A percentile compares a stretch with the other conserved stretches of the same genome.
phyloP scores from a whole-genome alignment of 2,113 vertebrate species.

The Aviceda subcristata region DNA sequence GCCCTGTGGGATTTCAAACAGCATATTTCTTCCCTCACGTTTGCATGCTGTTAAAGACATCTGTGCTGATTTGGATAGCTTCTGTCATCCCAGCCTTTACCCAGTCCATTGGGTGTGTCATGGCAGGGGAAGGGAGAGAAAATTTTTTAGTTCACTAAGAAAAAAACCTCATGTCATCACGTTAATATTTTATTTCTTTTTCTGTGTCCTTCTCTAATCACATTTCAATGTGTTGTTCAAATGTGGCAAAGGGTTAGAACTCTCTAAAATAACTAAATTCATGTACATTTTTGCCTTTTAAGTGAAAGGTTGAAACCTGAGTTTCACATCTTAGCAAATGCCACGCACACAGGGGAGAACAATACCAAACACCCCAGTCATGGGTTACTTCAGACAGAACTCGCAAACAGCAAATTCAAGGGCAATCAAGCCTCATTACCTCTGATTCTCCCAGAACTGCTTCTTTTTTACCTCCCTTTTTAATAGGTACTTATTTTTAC shows the following conservation, averaged over 20 bases:
- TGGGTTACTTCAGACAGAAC: not conserved
- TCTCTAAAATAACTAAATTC: not conserved
- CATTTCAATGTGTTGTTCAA: not conserved
- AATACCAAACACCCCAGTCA: not conserved
- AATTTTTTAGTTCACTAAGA: not conserved
- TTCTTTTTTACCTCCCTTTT: not conserved
- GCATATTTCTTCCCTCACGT: not conserved
- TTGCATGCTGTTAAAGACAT: not conserved
- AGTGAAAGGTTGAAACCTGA: not conserved
- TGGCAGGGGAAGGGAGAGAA: not conserved
- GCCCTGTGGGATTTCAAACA: not conserved
- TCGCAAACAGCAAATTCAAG: not conserved
- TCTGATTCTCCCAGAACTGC: not conserved
- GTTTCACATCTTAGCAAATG: not conserved
- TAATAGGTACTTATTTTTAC: not conserved
- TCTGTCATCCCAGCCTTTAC: not conserved
- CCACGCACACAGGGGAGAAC: not conserved
- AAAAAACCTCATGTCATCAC: not conserved
- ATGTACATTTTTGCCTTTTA: not conserved
- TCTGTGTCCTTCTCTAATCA: not conserved
- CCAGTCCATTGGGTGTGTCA: not conserved
- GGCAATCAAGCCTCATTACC: not conserved
- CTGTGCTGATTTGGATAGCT: not conserved
- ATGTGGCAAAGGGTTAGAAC: not conserved
- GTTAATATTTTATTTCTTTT: not conserved